Conservation (phyloP, 2,888 invertebrate genomes). For the Drosophila tanythrix region DNA sequence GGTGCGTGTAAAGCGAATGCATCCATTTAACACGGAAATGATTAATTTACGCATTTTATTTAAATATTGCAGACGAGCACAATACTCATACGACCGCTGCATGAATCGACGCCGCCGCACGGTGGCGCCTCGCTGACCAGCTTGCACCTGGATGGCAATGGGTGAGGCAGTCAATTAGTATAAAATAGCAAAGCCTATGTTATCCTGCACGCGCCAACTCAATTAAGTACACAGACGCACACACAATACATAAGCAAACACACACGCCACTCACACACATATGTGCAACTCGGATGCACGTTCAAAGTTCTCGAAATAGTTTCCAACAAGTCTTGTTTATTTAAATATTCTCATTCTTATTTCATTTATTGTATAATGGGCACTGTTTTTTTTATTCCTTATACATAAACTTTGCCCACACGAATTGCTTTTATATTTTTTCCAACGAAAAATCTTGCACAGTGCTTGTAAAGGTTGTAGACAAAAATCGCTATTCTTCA, state of each 20-base stretch:
- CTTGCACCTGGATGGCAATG: slow-evolving; percentile 77
- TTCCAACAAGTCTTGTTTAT: background rate
- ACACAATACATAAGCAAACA: slow-evolving; percentile 5
- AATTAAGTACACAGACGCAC: slow-evolving; percentile 18
- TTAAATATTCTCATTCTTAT: slow-evolving; percentile 2
- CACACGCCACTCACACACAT: background rate
- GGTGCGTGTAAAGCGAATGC: slow-evolving; percentile 59
- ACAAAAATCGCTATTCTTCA: slow-evolving; percentile 81
- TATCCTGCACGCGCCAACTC: slow-evolving; percentile 54
- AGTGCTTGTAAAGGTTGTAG: slow-evolving; percentile 85
- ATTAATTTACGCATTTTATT: background rate
- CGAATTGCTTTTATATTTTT: slow-evolving; percentile 9
- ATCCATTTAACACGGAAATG: background rate
- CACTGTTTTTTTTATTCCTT: background rate
- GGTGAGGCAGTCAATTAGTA: slow-evolving; percentile 54
- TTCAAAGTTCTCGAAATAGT: slow-evolving; percentile 1
- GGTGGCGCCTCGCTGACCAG: slow-evolving; percentile 83
- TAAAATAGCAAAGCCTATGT: background rate
- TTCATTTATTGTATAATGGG: slow-evolving; percentile 10
- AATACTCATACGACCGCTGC: slow-evolving; percentile 83
- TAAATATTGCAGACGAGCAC: slow-evolving; percentile 81
- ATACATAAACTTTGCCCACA: background rate
- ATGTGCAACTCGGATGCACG: slow-evolving; percentile 4
- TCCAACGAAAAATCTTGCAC: slow-evolving; percentile 30
- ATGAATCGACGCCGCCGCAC: slow-evolving; percentile 83